Evolutionary conservation across 92 coral and sea anemone genomes (phyloP), one percentile per base, ranked within the genome.

Genomic region (Epizoanthus ramosus): DNA sequence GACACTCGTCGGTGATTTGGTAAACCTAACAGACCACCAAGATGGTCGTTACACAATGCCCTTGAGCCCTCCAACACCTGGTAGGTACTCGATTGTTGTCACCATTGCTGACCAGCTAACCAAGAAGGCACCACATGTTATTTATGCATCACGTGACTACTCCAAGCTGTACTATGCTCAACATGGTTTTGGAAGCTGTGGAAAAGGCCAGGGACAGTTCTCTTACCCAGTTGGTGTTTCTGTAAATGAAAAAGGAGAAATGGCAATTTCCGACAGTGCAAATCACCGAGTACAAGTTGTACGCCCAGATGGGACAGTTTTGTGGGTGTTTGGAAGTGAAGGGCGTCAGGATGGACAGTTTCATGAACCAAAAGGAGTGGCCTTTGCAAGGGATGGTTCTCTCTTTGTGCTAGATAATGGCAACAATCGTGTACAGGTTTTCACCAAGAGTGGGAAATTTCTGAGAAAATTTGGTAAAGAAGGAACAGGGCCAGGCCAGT

Each of bases 391-490:
- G 33, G 90, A 87, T 83, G 90, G 87, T 24, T 82, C 87, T 1
- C n/a, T 87, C 63, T 64, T 83, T 13, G 77, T 87, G 19, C 57
- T 87, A 16, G 90, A 87, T 53, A 25, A 83, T 63, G 65, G 71
- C 17, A 87, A 87, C 68, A 73, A 84, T 16, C 80, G 83, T 69
- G 87, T 88, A 7, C 87, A 83, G 73, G 75, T 76, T 59, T 83
- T 83, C 69, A 70, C 67, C 18, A 74, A 31, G 35, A 65, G 61
- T 52, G 91, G 88, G 16, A 25, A 88, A 22, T 68, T 76, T 50
- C 35, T 80, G 15, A 41, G 80, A 58, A 59, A 45, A 18, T 88
- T 88, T 70, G 91, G 88, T 0, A 88, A 61, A 71, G 71, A 73
- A 25, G 91, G 91, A 28, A 75, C 53, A 1, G 91, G 71, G 7